These are phyloP conservation scores for Drosophila teissieri DNA, from an alignment of 1,140 invertebrate genomes.

Conservation along the genomic window DNA sequence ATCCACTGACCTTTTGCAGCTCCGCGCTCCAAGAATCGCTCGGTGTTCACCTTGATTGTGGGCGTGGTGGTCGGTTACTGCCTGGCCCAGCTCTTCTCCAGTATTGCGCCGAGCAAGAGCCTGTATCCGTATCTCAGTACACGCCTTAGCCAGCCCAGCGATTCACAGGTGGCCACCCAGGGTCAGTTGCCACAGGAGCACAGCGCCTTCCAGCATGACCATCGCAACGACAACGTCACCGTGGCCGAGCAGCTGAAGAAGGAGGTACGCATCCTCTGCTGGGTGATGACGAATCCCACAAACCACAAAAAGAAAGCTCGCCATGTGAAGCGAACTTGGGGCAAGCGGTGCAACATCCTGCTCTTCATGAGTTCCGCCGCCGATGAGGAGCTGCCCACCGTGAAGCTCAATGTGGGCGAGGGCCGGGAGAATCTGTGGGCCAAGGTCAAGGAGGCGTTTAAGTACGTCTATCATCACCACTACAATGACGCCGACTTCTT, in stretches of 20 bases:
- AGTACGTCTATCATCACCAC: slow-evolving; percentile 93
- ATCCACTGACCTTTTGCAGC: slow-evolving; percentile 12
- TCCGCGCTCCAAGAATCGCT: slow-evolving; percentile 42
- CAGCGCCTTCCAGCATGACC: slow-evolving; percentile 33
- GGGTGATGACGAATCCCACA: slow-evolving; percentile 50
- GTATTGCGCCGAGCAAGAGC: slow-evolving; percentile 8
- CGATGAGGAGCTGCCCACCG: slow-evolving; percentile 88
- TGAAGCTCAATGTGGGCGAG: slow-evolving; percentile 91
- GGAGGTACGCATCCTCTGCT: slow-evolving; percentile 52
- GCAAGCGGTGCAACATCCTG: slow-evolving; percentile 94
- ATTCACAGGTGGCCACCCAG: not conserved
- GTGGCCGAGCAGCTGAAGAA: slow-evolving; percentile 44
- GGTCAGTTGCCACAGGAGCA: not conserved
- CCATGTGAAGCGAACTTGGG: slow-evolving; percentile 95
- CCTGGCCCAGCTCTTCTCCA: slow-evolving; percentile 25
- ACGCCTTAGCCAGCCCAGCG: not conserved
- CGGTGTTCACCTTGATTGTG: slow-evolving; percentile 39
- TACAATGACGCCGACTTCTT: slow-evolving; percentile 95
- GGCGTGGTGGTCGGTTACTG: slow-evolving; percentile 49
- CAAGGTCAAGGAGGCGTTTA: slow-evolving; percentile 97
- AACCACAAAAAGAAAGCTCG: slow-evolving; percentile 47
- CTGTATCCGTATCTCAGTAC: slow-evolving; percentile 34
- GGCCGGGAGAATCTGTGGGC: slow-evolving; percentile 95
- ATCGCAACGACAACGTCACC: slow-evolving; percentile 36
- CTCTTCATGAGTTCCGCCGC: slow-evolving; percentile 94